These are phyloP conservation scores for Ibidorhyncha struthersii DNA, from an alignment of 2,113 vertebrate species.

Conservation along the genomic window DNA sequence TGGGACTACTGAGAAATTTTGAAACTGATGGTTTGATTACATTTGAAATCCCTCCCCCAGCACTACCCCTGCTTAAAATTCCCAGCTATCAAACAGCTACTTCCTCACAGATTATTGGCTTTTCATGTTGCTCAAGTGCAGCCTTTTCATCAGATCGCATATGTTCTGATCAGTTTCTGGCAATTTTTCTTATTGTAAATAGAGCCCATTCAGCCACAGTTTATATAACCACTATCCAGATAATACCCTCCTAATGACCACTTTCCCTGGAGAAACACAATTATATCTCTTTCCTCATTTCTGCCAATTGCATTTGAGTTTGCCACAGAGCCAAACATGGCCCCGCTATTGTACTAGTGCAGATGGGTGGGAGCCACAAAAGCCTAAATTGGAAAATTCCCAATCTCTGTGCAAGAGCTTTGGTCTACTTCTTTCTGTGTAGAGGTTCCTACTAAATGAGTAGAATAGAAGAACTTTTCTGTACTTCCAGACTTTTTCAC, in stretches of 20 bases:
- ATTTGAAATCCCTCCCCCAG: neutral
- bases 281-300: neutral
- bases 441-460: neutral
- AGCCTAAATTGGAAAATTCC: slow-evolving; percentile 37
- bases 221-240: slow-evolving; percentile 40
- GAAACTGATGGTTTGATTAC: neutral
- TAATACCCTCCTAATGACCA: slow-evolving; percentile 64
- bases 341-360: slow-evolving; percentile 5
- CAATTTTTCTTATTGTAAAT: slow-evolving; percentile 63
- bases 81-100: slow-evolving; percentile 16
- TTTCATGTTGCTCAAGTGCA: slow-evolving; percentile 57
- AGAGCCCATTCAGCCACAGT: slow-evolving; percentile 50
- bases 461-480: neutral
- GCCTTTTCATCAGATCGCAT: slow-evolving; percentile 36
- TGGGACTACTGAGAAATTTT: neutral
- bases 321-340: slow-evolving; percentile 4
- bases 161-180: slow-evolving; percentile 63
- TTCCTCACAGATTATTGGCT: slow-evolving; percentile 60
- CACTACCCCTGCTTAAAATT: slow-evolving; percentile 43
- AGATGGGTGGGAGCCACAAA: slow-evolving; percentile 42
- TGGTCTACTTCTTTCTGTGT: neutral
- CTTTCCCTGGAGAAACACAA: slow-evolving; percentile 49
- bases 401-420: neutral
- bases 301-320: slow-evolving; percentile 41
- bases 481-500: neutral